Evolutionary conservation across 2,113 vertebrate genomes (phyloP), one percentile per base, ranked within the genome.

Genomic region (Tiliqua scincoides): DNA sequence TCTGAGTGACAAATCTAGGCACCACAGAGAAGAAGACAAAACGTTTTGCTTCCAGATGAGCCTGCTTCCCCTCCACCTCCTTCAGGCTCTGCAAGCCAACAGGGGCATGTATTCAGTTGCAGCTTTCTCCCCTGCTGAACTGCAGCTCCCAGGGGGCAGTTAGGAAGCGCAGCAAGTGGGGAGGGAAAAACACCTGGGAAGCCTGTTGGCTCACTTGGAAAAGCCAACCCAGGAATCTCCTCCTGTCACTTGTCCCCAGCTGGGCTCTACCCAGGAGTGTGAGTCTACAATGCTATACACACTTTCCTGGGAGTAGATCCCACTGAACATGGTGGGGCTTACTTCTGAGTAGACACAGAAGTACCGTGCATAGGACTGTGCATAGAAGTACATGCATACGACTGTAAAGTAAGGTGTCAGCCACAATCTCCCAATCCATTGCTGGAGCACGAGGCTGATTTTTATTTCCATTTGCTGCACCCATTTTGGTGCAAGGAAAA

Each of bases 41-140:
- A 73, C 18, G 2, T 10, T 10, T 6, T 1, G 1, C 37, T 25
- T 3, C 1, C 18, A 6, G 12, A 2, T 72, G 21, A 8, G 27
- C 35, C 20, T 12, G 20, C 43, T 25, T 48, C 40, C 21, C 11
- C 12, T 30, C 4, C 40, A 74, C 21, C 2, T 48, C 9, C 21
- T 74, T 48, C 40, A 48, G 11, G 10, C 63, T 67, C 21, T 74
- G 25, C 40, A 48, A 4, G 10, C 63, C 12, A 63, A 63, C 6
- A 23, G 37, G 70, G 40, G 35, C 6, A 3, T 40, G 2, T n/a
- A 21, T 18, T 5, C 37, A 10, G 11, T 18, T 35, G n/a, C 12
- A 35, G 8, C 70, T 37, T 71, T 18, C 35, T 20, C 8, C 11
- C 37, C 5, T 48, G 21, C 3, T 25, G 18, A 73, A 48, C 37